Evolutionary conservation across 2,888 invertebrate genomes (phyloP).

Genomic region (Euphydryas editha): DNA sequence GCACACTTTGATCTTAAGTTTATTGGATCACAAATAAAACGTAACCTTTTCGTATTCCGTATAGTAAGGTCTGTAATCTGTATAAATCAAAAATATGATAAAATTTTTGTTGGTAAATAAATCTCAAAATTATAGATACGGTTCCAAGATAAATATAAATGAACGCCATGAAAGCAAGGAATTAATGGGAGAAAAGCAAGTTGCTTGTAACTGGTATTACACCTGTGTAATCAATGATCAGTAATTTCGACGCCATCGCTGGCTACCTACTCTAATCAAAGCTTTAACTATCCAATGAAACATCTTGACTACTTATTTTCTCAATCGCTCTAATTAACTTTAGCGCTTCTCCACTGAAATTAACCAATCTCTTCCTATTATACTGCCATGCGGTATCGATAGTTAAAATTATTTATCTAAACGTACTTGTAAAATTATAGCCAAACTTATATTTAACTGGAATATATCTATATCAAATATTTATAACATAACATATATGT

Average conservation of each 20-base stretch:
- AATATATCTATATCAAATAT: too few relatives aligned
- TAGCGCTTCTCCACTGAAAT: conserved; percentile 30
- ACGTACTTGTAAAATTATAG: conserved; percentile 10
- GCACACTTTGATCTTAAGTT: conserved; percentile 37
- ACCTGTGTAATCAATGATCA: conserved; percentile 40
- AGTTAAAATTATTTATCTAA: conserved; percentile 20
- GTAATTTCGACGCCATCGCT: conserved; percentile 40
- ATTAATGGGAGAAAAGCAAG: conserved; percentile 35
- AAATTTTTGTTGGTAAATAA: conserved; percentile 8
- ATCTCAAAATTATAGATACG: conserved; percentile 5
- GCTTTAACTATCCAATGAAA: conserved; percentile 38
- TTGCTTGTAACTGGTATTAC: conserved; percentile 39
- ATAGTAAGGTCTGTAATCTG: too few relatives aligned
- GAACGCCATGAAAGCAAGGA: conserved; percentile 25
- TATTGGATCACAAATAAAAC: conserved; percentile 25
- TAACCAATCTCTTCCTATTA: conserved; percentile 29
- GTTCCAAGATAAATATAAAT: conserved; percentile 14
- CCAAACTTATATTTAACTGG: neutral
- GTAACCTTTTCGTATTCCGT: conserved; percentile 22
- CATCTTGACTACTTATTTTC: conserved; percentile 39
- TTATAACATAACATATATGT: too few relatives aligned
- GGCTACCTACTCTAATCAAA: conserved; percentile 37
- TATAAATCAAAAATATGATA: conserved; percentile 10
- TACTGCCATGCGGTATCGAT: conserved; percentile 16
- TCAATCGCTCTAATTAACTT: conserved; percentile 38